These are phyloP conservation scores for Characodon lateralis DNA, from an alignment of 2,797 vertebrate genomes.

Conservation along the genomic window DNA sequence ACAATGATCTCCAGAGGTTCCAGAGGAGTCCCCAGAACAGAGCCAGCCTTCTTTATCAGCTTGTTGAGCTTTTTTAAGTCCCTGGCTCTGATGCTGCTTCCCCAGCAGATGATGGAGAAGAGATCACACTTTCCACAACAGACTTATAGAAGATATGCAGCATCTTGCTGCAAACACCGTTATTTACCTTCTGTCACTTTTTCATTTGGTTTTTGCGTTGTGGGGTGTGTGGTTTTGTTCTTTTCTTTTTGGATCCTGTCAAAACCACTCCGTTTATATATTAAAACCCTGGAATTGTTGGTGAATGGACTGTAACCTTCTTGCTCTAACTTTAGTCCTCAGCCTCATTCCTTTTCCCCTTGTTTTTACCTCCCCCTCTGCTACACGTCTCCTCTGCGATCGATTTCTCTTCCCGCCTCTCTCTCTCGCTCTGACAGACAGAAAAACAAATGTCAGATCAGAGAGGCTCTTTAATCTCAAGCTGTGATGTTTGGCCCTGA, in stretches of 20 bases:
- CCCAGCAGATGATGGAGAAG: too few relatives aligned
- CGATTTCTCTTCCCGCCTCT: slow-evolving; percentile 56
- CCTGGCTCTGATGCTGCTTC: too few relatives aligned
- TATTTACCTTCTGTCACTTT: not conserved
- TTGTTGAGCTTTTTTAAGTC: too few relatives aligned
- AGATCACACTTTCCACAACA: too few relatives aligned
- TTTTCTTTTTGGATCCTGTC: not conserved
- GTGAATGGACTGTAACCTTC: not conserved
- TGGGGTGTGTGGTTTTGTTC: not conserved
- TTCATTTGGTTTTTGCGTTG: not conserved
- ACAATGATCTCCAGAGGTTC: too few relatives aligned
- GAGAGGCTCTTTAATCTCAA: slow-evolving; percentile 79
- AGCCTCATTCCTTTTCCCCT: slow-evolving; percentile 1
- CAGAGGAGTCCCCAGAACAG: too few relatives aligned
- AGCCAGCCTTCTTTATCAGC: too few relatives aligned
- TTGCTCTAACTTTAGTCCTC: slow-evolving; percentile 16
- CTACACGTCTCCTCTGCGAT: slow-evolving; percentile 43
- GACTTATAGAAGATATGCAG: too few relatives aligned
- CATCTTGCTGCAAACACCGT: too few relatives aligned
- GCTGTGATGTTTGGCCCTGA: slow-evolving; percentile 77
- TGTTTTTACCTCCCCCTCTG: not conserved
- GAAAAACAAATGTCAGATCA: slow-evolving; percentile 82
- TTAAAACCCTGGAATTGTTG: not conserved
- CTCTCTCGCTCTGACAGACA: slow-evolving; percentile 75
- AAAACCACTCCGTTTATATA: not conserved